Conservation (phyloP, 2,113 vertebrate genomes). For the Coreoperca whiteheadi region DNA sequence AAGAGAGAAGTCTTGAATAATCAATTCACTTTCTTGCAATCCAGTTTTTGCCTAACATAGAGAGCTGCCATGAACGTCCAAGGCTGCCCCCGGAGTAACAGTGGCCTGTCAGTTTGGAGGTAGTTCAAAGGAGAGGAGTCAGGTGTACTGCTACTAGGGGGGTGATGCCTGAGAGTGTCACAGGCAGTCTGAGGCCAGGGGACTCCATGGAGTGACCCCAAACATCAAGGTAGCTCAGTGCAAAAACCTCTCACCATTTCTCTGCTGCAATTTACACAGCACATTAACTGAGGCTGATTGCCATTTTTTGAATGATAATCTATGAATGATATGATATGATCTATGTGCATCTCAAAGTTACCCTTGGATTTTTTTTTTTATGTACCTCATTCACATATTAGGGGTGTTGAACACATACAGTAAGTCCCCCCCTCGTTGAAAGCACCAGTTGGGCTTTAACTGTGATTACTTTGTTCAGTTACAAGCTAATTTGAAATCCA, state of each 20-base stretch:
- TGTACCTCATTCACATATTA: not conserved
- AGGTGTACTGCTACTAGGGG: conserved; percentile 51
- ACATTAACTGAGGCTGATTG: not conserved
- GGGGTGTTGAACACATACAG: not conserved
- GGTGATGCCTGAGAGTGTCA: conserved; percentile 25
- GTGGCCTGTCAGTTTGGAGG: conserved; percentile 54
- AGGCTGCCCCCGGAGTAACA: conserved; percentile 21
- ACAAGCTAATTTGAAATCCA: not conserved
- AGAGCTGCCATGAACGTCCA: conserved; percentile 33
- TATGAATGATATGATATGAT: too few relatives aligned
- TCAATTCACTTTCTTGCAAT: not conserved
- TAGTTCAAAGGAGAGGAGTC: conserved; percentile 62
- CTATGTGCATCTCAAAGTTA: not conserved
- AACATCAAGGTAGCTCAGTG: not conserved
- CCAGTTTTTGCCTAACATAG: conserved; percentile 15
- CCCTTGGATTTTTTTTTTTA: not conserved
- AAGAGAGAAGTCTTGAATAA: not conserved
- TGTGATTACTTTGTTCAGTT: too few relatives aligned
- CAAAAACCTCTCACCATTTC: not conserved
- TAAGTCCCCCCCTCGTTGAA: not conserved
- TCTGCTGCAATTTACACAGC: not conserved
- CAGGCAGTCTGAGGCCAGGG: conserved; percentile 25
- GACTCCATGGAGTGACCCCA: conserved; percentile 28
- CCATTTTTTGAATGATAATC: not conserved
- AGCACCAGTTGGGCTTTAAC: not conserved